Conservation (phyloP, 1,140 invertebrate species). For the Megalonaias nervosa region DNA sequence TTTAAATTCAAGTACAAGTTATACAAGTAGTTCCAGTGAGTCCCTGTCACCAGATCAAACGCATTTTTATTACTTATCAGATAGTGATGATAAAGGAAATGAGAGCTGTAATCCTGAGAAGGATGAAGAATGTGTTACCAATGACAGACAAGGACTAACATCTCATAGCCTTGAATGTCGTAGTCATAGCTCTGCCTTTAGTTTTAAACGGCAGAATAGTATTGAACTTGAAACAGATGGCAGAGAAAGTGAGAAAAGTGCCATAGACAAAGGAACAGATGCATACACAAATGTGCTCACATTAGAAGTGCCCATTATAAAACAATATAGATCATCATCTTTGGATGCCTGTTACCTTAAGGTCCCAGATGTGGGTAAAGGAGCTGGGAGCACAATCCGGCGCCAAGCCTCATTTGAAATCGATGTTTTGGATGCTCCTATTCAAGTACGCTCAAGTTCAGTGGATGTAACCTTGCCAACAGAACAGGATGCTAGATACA, state of each 20-base stretch:
- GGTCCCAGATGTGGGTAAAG: slow-evolving; percentile 22
- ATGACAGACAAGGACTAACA: background rate
- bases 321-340: slow-evolving; percentile 63
- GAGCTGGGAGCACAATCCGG: slow-evolving; percentile 27
- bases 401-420: slow-evolving; percentile 49
- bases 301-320: slow-evolving; percentile 62
- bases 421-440: slow-evolving; percentile 39
- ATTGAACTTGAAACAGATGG: background rate
- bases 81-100: slow-evolving; percentile 42
- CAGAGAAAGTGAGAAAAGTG: slow-evolving; percentile 1
- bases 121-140: background rate
- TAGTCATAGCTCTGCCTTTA: too few species aligned
- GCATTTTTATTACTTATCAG: slow-evolving; percentile 36
- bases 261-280: slow-evolving; percentile 11
- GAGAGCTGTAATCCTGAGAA: background rate
- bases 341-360: slow-evolving; percentile 59
- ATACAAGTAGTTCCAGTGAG: slow-evolving; percentile 28
- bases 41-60: slow-evolving; percentile 12
- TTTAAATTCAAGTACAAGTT: slow-evolving; percentile 44
- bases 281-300: slow-evolving; percentile 61
- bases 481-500: slow-evolving; percentile 86
- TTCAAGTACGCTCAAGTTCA: slow-evolving; percentile 81
- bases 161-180: background rate
- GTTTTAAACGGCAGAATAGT: slow-evolving; percentile 1
- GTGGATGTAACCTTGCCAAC: slow-evolving; percentile 93